Evolutionary conservation across 2,113 vertebrate genomes (phyloP), one percentile per base, ranked within the genome.

Genomic region (Panthera tigris): DNA sequence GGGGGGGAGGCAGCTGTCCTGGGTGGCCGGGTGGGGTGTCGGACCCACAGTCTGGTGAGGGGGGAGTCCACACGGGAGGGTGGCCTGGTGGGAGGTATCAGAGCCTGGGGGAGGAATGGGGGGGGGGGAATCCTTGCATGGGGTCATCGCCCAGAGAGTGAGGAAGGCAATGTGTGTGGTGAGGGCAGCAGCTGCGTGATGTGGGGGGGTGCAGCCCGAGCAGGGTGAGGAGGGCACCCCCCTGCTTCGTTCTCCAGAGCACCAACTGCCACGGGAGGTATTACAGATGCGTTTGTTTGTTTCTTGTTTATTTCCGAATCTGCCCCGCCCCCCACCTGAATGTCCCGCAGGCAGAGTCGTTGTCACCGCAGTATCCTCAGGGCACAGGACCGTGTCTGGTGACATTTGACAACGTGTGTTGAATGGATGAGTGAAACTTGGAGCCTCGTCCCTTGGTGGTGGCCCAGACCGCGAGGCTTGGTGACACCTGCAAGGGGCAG

Each of bases 211-310:
- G 66, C 63, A 21, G 66, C 48, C 41, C 55, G 5, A 33, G 45
- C 9, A 1, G 36, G 31, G 31, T 48, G 48, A 57, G 74, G 31
- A 10, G 31, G 31, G 36, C 39, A 2, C 48, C 45, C 55, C 33
- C 9, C 48, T 12, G 48, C 15, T 23, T 33, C 23, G 33, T 57
- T 83, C 63, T 69, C 50, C 69, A 4, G 0, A 8, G 69, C 8
- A 6, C 68, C 1, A 4, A n/a, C 4, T 3, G 23, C 61, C n/a
- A 1, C 0, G 39, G 39, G 1, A 27, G 1, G 3, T 19, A 8
- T 48, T 55, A 7, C 0, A n/a, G 36, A 65, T 3, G 9, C 2
- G 19, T 18, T 18, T 10, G 55, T 33, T 15, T 65, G 19, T n/a
- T 71, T 45, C 71, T 29, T 84, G 50, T 29, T 39, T 69, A 11